phyloP scores from a whole-genome alignment of 2,888 invertebrate species.

The Lordiphosa fenestrarum region DNA sequence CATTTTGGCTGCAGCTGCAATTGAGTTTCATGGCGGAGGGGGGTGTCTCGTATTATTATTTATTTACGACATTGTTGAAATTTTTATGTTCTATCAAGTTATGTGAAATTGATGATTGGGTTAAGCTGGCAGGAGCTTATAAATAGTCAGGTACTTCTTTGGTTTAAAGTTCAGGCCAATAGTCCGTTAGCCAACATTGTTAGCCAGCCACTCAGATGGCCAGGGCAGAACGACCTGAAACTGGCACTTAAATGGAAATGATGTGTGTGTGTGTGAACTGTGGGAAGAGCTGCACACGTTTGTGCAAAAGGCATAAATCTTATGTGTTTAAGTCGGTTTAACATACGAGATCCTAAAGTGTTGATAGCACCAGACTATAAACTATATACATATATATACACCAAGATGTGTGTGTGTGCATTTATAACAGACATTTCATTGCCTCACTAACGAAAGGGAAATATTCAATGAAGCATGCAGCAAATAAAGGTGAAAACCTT shows the following conservation, averaged over 20 bases:
- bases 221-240: slow-evolving; percentile 7
- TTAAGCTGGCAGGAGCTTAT: slow-evolving; percentile 12
- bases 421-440: slow-evolving; percentile 53
- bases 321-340: slow-evolving; percentile 54
- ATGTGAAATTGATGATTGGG: slow-evolving; percentile 25
- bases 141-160: slow-evolving; percentile 2
- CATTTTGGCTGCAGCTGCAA: slow-evolving; percentile 33
- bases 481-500: slow-evolving; percentile 54
- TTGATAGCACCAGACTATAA: slow-evolving; percentile 53
- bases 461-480: slow-evolving; percentile 57
- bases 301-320: slow-evolving; percentile 50
- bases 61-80: slow-evolving; percentile 35
- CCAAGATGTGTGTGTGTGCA: slow-evolving; percentile 28
- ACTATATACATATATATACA: slow-evolving; percentile 31
- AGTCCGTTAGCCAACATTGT: slow-evolving; percentile 15
- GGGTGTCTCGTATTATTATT: background rate
- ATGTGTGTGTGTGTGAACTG: slow-evolving; percentile 2
- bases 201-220: background rate
- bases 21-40: background rate
- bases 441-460: slow-evolving; percentile 54
- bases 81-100: slow-evolving; percentile 29
- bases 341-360: slow-evolving; percentile 54
- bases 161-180: slow-evolving; percentile 20
- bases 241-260: slow-evolving; percentile 34
- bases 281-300: slow-evolving; percentile 34